Percentiles rank a stretch among this genome's conserved stretches.
phyloP scores from a whole-genome alignment of 2,888 invertebrate genomes.

The Antheraea yamamai region DNA sequence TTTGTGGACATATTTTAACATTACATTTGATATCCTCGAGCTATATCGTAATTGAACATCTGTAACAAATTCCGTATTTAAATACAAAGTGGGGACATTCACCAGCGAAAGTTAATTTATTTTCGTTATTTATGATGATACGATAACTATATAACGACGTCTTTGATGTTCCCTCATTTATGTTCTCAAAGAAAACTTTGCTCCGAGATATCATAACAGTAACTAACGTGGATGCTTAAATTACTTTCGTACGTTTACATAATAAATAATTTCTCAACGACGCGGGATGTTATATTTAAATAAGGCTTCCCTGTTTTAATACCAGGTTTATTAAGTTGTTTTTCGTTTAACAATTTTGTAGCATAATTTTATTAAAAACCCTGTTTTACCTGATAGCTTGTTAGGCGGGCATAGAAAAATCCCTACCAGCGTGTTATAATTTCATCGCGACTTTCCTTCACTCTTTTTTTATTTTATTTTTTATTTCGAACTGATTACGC shows the following conservation, averaged over 20 bases:
- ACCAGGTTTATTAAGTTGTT: background rate
- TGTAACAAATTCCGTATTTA: background rate
- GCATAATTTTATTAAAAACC: constrained; percentile 1
- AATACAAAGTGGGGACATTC: background rate
- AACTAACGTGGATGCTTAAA: background rate
- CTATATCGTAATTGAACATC: background rate
- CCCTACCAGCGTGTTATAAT: too few species aligned
- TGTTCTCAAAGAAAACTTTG: constrained; percentile 4
- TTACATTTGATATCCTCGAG: background rate
- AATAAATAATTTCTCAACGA: constrained; percentile 6
- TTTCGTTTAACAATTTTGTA: background rate
- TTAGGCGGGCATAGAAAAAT: too few species aligned
- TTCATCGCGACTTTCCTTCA: too few species aligned
- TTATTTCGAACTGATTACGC: too few species aligned
- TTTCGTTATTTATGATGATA: background rate
- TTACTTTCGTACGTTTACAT: constrained; percentile 3
- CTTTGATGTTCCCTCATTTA: constrained; percentile 1
- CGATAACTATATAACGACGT: background rate
- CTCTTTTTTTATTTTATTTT: too few species aligned
- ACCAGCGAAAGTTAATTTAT: background rate
- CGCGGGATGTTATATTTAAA: background rate
- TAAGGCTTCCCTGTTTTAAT: constrained; percentile 4
- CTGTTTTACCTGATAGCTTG: background rate
- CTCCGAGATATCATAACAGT: background rate
- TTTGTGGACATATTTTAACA: background rate